A percentile compares a stretch with the other conserved stretches of the same genome.
phyloP scores from a whole-genome alignment of 2,113 vertebrate genomes.

The Cavia porcellus region DNA sequence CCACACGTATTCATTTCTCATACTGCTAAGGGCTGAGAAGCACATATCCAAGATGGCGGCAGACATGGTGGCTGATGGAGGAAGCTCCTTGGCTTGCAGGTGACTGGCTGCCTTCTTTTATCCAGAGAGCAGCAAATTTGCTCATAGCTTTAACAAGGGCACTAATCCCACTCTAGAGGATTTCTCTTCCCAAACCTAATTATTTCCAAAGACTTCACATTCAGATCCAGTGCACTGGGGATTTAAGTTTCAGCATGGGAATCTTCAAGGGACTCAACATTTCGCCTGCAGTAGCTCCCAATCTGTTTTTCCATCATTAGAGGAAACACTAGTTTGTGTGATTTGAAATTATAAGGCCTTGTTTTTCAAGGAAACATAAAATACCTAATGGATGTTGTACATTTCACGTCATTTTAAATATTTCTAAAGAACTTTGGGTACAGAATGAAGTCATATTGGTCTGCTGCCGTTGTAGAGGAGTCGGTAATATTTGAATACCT shows the following conservation, averaged over 20 bases:
- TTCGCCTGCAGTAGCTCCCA: not conserved
- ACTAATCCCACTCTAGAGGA: not conserved
- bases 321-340: accelerated
- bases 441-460: not conserved
- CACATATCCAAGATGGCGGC: no score
- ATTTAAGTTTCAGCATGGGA: no score
- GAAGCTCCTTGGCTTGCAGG: accelerated
- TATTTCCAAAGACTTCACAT: not conserved
- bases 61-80: not conserved
- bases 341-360: accelerated
- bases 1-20: not conserved
- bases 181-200: no score
- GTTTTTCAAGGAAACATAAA: not conserved
- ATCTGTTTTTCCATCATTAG: not conserved
- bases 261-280: no score
- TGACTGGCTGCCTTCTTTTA: accelerated
- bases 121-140: not conserved
- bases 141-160: not conserved
- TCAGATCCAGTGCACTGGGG: not conserved
- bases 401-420: not conserved
- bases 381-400: accelerated
- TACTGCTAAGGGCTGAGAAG: not conserved
- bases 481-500: not conserved
- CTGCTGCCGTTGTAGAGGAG: not conserved
- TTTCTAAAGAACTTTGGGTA: not conserved